Conservation (phyloP, 1,140 invertebrate genomes). For the Drosophila pectinifera region DNA sequence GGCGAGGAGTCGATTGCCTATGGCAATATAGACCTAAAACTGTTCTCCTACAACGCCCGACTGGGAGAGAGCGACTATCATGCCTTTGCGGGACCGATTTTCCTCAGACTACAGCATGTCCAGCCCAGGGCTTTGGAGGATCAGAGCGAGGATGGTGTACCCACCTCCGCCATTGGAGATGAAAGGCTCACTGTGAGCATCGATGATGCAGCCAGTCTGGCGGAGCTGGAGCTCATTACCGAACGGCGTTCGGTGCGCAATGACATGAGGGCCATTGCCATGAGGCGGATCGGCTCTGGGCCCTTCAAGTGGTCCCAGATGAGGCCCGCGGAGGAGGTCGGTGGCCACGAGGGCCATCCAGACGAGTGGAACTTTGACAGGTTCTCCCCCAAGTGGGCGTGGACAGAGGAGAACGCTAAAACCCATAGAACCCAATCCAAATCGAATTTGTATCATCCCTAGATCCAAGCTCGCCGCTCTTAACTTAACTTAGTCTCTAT, state of each 20-base stretch:
- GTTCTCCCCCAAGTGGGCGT: slow-evolving; percentile 86
- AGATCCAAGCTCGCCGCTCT: slow-evolving; percentile 4
- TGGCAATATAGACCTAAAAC: slow-evolving; percentile 84
- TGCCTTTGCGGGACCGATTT: slow-evolving; percentile 82
- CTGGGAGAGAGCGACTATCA: slow-evolving; percentile 79
- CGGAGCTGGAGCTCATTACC: slow-evolving; percentile 76
- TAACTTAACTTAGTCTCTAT: slow-evolving; percentile 29
- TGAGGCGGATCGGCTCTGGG: slow-evolving; percentile 53
- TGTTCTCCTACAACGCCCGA: slow-evolving; percentile 79
- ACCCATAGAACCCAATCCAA: slow-evolving; percentile 24
- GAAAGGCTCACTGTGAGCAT: slow-evolving; percentile 70
- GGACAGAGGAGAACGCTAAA: slow-evolving; percentile 63
- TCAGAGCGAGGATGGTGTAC: not conserved
- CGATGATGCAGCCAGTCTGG: slow-evolving; percentile 65
- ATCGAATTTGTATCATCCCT: slow-evolving; percentile 39
- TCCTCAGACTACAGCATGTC: slow-evolving; percentile 73
- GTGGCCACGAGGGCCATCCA: slow-evolving; percentile 90
- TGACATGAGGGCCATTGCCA: slow-evolving; percentile 78
- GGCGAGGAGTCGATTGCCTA: slow-evolving; percentile 81
- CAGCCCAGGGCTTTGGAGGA: slow-evolving; percentile 50
- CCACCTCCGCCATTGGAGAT: slow-evolving; percentile 59
- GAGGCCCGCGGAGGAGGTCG: slow-evolving; percentile 84
- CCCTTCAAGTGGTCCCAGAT: slow-evolving; percentile 92
- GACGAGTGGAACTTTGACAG: slow-evolving; percentile 90
- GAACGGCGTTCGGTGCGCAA: slow-evolving; percentile 76